Percentiles rank a stretch among this genome's conserved stretches.
Conservation (phyloP, 1,140 invertebrate genomes). For the Drosophila pandora region DNA sequence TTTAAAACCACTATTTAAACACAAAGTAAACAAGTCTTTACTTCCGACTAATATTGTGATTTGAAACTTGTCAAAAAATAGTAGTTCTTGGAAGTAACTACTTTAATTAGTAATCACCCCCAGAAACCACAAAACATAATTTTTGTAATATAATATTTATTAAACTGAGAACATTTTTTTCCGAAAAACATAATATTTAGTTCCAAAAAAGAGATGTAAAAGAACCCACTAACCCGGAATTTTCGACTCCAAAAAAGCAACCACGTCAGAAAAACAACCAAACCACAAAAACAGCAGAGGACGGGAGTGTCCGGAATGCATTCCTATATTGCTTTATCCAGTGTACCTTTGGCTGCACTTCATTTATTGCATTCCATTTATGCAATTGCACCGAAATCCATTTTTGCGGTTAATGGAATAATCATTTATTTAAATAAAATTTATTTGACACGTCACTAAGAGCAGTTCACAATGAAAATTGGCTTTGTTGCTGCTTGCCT, state of each 20-base stretch:
- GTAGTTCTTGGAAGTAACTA: neutral
- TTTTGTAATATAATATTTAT: conserved; percentile 27
- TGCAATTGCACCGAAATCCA: conserved; percentile 77
- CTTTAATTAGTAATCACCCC: neutral
- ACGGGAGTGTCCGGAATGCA: neutral
- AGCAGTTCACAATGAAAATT: conserved; percentile 12
- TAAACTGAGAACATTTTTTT: neutral
- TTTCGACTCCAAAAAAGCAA: conserved; percentile 32
- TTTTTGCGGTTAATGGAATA: conserved; percentile 80
- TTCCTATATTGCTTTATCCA: neutral
- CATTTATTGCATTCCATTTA: conserved; percentile 75
- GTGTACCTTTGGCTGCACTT: conserved; percentile 37
- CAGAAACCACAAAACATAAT: conserved; percentile 61
- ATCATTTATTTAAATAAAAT: conserved; percentile 79
- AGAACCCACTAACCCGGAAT: conserved; percentile 21
- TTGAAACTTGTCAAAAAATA: neutral
- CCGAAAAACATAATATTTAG: conserved; percentile 3
- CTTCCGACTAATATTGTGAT: too few species aligned
- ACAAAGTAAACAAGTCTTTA: too few species aligned
- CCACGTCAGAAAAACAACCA: conserved; percentile 63
- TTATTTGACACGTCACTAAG: conserved; percentile 59
- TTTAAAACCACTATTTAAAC: neutral
- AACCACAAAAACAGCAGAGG: conserved; percentile 52
- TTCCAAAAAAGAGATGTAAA: conserved; percentile 22
- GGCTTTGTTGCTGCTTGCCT: neutral